Percentiles rank a stretch among this genome's conserved stretches.
These are phyloP conservation scores for Accipiter virgatus DNA, from an alignment of 2,113 vertebrate genomes.

Conservation along the genomic window DNA sequence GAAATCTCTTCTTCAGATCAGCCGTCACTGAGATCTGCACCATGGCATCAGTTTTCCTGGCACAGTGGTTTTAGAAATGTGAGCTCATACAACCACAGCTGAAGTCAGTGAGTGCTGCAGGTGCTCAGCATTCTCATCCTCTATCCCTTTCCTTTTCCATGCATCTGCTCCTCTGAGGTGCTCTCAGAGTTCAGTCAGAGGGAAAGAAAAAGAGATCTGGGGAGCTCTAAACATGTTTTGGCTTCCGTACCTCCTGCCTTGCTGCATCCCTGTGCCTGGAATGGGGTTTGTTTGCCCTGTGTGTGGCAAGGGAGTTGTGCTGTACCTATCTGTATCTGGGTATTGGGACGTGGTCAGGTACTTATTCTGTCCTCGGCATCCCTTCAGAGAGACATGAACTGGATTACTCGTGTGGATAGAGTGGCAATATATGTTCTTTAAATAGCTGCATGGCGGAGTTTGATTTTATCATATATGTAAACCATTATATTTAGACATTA, in stretches of 20 bases:
- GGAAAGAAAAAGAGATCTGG: background rate
- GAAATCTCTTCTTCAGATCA: background rate
- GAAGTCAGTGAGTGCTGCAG: background rate
- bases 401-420: background rate
- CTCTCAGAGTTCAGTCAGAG: background rate
- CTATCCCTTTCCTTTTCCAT: background rate
- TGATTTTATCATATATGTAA: background rate
- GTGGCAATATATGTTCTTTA: background rate
- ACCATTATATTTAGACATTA: background rate
- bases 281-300: background rate
- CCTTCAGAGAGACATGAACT: background rate
- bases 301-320: fast-evolving
- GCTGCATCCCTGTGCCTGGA: background rate
- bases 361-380: background rate
- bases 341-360: background rate
- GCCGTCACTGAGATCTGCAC: background rate
- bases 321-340: background rate
- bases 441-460: background rate
- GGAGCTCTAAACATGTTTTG: background rate
- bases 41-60: background rate
- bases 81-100: background rate
- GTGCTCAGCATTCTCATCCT: background rate
- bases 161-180: background rate
- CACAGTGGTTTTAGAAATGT: background rate
- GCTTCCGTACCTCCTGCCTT: background rate